phyloP scores from a whole-genome alignment of 2,797 vertebrate species.

The Notolepis coatsorum region DNA sequence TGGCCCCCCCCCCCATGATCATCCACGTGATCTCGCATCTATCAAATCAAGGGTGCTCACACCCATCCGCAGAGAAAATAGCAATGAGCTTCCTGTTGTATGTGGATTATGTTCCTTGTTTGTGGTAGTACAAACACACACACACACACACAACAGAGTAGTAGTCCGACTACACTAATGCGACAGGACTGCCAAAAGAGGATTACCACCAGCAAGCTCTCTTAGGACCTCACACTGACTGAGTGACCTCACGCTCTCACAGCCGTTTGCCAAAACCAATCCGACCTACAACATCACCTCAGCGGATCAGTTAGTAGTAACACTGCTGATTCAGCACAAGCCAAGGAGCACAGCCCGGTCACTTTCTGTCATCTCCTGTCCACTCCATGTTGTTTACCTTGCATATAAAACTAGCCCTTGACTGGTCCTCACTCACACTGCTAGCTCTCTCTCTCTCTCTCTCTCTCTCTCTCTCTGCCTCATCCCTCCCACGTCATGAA shows the following conservation, averaged over 20 bases:
- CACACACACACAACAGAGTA: slow-evolving; percentile 56
- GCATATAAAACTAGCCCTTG: neutral
- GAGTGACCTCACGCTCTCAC: slow-evolving; percentile 68
- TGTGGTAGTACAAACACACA: slow-evolving; percentile 13
- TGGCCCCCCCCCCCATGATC: too few species aligned
- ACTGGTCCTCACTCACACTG: too few species aligned
- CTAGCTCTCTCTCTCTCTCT: too few species aligned
- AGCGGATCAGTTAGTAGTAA: slow-evolving; percentile 28
- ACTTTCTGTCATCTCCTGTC: neutral
- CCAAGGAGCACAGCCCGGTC: slow-evolving; percentile 1
- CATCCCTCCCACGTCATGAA: slow-evolving; percentile 62
- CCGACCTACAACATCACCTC: slow-evolving; percentile 48
- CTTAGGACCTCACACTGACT: slow-evolving; percentile 67
- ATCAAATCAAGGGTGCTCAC: neutral
- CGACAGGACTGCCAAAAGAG: slow-evolving; percentile 81
- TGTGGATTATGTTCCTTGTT: slow-evolving; percentile 16
- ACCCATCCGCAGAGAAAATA: slow-evolving; percentile 22
- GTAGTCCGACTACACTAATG: slow-evolving; percentile 65
- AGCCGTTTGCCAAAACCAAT: slow-evolving; percentile 55
- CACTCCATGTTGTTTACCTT: neutral
- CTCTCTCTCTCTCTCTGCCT: slow-evolving; percentile 24
- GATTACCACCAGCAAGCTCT: slow-evolving; percentile 75
- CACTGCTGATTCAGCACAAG: slow-evolving; percentile 53
- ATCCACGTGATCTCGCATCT: neutral
- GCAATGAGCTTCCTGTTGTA: neutral